phyloP scores from a whole-genome alignment of 23 tunicate species.

The Trididemnum clinides region DNA sequence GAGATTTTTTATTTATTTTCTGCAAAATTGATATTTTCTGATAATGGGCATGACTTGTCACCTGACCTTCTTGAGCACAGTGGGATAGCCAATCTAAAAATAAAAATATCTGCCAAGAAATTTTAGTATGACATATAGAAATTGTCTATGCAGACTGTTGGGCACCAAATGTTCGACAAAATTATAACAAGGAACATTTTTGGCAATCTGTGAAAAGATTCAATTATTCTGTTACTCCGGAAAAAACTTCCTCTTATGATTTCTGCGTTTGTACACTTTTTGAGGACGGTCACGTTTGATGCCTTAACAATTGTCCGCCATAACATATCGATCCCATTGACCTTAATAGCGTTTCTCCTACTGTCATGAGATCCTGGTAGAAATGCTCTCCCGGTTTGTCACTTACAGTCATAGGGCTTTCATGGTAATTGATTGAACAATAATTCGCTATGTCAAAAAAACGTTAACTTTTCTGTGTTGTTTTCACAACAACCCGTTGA shows the following conservation, averaged over 20 bases:
- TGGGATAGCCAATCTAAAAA: too few relatives aligned
- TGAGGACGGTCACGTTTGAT: conserved; percentile 27
- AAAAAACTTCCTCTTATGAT: conserved; percentile 12
- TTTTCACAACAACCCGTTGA: too few relatives aligned
- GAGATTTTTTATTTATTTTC: conserved; percentile 3
- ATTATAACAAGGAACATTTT: too few relatives aligned
- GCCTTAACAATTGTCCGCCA: conserved; percentile 24
- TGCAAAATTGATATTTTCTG: background rate
- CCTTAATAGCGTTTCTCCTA: conserved; percentile 27
- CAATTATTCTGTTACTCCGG: background rate
- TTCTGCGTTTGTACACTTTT: conserved; percentile 27
- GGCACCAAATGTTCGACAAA: too few relatives aligned
- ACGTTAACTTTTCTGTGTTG: too few relatives aligned
- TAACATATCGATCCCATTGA: conserved; percentile 26
- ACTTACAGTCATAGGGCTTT: conserved; percentile 26
- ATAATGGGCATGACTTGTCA: background rate
- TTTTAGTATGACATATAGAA: too few relatives aligned
- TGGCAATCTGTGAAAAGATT: too few relatives aligned
- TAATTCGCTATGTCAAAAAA: too few relatives aligned
- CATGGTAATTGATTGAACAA: conserved; percentile 20
- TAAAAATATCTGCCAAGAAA: too few relatives aligned
- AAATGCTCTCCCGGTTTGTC: conserved; percentile 29
- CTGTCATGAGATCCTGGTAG: conserved; percentile 20
- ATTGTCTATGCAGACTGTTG: too few relatives aligned
- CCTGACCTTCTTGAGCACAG: too few relatives aligned